Conservation (phyloP, 2,113 vertebrate species). For the Scomber colias region DNA sequence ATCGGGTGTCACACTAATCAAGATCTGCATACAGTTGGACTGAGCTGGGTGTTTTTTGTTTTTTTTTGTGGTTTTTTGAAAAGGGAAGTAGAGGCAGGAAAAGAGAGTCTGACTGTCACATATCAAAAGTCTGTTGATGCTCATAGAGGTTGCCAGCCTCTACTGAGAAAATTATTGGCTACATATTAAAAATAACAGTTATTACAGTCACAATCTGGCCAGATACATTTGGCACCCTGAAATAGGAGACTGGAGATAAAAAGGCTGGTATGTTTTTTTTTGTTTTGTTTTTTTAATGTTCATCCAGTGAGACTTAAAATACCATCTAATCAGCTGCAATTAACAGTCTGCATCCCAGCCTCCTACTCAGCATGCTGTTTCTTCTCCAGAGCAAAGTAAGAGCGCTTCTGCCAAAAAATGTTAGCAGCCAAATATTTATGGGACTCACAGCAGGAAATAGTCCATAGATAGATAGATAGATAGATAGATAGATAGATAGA, state of each 20-base stretch:
- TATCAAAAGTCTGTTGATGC: constrained; percentile 14
- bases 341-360: constrained; percentile 25
- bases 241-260: constrained; percentile 37
- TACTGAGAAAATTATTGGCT: constrained; percentile 20
- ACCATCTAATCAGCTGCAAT: constrained; percentile 43
- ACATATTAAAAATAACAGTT: constrained; percentile 32
- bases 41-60: neutral
- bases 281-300: constrained; percentile 39
- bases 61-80: too few relatives aligned
- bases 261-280: constrained; percentile 18
- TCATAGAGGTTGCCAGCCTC: constrained; percentile 6
- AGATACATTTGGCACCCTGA: constrained; percentile 37
- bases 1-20: neutral
- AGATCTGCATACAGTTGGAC: neutral
- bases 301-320: constrained; percentile 50
- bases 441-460: neutral
- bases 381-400: constrained; percentile 6
- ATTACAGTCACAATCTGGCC: constrained; percentile 30
- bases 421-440: constrained; percentile 27
- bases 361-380: constrained; percentile 32
- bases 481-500: neutral
- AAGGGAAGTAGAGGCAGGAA: neutral
- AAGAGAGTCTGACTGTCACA: neutral
- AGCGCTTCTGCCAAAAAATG: constrained; percentile 4
- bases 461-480: neutral